These are phyloP conservation scores for Oncorhynchus clarkii DNA, from an alignment of 2,113 vertebrate species.

Conservation along the genomic window DNA sequence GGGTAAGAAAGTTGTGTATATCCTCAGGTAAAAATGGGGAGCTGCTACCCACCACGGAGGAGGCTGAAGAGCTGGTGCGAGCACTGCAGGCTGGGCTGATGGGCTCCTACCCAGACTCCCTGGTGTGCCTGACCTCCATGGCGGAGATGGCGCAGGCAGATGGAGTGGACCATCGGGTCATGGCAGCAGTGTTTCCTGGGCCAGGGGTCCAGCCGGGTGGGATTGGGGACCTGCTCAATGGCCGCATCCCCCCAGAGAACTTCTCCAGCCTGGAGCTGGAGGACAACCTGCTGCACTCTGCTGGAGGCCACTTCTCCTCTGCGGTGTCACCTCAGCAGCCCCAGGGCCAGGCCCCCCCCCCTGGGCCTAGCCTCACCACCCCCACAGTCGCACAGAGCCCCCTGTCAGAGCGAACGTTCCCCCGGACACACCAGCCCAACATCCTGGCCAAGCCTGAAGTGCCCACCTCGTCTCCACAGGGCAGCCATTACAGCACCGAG, in stretches of 20 bases:
- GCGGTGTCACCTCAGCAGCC: conserved; percentile 85
- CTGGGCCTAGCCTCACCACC: conserved; percentile 70
- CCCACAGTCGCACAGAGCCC: conserved; percentile 83
- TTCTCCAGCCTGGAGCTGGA: conserved; percentile 93
- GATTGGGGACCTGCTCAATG: conserved; percentile 92
- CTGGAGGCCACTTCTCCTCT: conserved; percentile 82
- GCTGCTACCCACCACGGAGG: conserved; percentile 94
- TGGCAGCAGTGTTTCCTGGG: conserved; percentile 85
- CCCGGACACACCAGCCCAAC: conserved; percentile 83
- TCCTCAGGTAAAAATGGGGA: conserved; percentile 94
- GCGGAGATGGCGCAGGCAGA: conserved; percentile 88
- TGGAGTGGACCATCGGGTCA: conserved; percentile 86
- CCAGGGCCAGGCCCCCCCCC: conserved; percentile 78
- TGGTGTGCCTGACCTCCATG: conserved; percentile 96
- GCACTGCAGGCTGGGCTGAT: conserved; percentile 87
- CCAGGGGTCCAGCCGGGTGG: conserved; percentile 79
- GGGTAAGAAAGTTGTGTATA: conserved; percentile 10
- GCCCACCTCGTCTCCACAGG: conserved; percentile 84
- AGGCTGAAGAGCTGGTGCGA: conserved; percentile 96
- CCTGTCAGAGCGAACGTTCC: conserved; percentile 88
- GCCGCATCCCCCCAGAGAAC: conserved; percentile 88
- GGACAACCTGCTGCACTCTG: conserved; percentile 89
- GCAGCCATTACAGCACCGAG: conserved; percentile 96
- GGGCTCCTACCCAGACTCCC: conserved; percentile 83
- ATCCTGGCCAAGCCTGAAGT: conserved; percentile 88